A percentile compares a stretch with the other conserved stretches of the same genome.
phyloP scores from a whole-genome alignment of 2,888 invertebrate genomes.

The Esperia sulphurella region DNA sequence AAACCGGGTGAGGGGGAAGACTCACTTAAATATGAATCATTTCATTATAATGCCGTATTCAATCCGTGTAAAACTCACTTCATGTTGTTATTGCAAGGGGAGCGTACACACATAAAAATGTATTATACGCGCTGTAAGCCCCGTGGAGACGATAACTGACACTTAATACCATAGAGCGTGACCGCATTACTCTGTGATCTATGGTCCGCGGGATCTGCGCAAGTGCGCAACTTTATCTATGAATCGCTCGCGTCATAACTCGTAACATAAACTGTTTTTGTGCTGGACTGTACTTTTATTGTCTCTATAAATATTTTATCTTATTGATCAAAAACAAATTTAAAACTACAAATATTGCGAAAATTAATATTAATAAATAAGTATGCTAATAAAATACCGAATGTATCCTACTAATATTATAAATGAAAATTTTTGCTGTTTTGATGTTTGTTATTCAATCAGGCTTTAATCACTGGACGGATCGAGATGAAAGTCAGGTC shows the following conservation, averaged over 20 bases:
- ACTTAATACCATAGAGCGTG: constrained; percentile 78
- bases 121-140: constrained; percentile 65
- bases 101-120: constrained; percentile 67
- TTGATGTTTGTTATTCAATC: too few relatives aligned
- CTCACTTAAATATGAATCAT: constrained; percentile 80
- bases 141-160: constrained; percentile 77
- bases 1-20: constrained; percentile 65
- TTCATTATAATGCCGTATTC: constrained; percentile 79
- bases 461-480: too few relatives aligned
- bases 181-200: constrained; percentile 77
- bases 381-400: too few relatives aligned
- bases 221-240: constrained; percentile 59
- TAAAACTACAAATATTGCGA: too few relatives aligned
- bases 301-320: background rate
- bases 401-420: too few relatives aligned
- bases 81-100: constrained; percentile 75
- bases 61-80: constrained; percentile 77
- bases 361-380: too few relatives aligned
- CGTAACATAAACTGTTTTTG: constrained; percentile 45
- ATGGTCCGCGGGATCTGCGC: constrained; percentile 50
- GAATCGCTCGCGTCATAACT: constrained; percentile 58
- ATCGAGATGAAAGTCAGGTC: too few relatives aligned
- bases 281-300: constrained; percentile 14
- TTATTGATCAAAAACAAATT: too few relatives aligned
- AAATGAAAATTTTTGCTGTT: too few relatives aligned